Conservation (phyloP, 2,797 vertebrate species). For the Tympanoctomys barrerae region DNA sequence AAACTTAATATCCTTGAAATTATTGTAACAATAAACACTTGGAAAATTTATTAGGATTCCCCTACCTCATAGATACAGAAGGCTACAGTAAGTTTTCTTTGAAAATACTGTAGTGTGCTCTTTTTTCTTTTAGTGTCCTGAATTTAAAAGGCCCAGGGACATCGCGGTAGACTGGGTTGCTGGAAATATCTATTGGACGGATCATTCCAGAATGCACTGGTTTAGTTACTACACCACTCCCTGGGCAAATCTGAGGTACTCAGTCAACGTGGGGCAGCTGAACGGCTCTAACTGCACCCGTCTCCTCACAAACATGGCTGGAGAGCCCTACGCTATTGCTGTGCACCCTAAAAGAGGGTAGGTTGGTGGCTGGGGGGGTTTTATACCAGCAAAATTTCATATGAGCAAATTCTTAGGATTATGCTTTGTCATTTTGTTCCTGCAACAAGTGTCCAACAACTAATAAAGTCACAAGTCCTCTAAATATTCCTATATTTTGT, state of each 20-base stretch:
- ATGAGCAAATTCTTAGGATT: not conserved
- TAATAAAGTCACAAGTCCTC: not conserved
- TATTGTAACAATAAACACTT: not conserved
- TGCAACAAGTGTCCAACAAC: not conserved
- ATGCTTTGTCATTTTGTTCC: not conserved
- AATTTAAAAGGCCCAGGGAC: constrained; percentile 96
- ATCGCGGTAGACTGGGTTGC: constrained; percentile 99
- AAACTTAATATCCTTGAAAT: not conserved
- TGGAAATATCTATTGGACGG: constrained; percentile 99
- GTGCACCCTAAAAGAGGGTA: constrained; percentile 97
- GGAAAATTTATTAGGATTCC: not conserved
- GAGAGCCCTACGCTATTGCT: constrained; percentile 97
- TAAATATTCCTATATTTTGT: not conserved
- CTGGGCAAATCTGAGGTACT: constrained; percentile 98
- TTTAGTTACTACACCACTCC: constrained; percentile 99
- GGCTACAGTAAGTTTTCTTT: not conserved
- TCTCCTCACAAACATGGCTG: constrained; percentile 97
- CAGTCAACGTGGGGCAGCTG: constrained; percentile 97
- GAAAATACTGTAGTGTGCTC: not conserved
- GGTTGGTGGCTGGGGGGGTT: constrained; percentile 69
- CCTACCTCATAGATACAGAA: not conserved
- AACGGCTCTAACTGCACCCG: constrained; percentile 97
- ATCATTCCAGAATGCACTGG: constrained; percentile 99
- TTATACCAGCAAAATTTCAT: not conserved
- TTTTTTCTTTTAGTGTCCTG: constrained; percentile 93